Base-by-base conservation (phyloP, 2,797 vertebrate species). In the Bucorvus abyssinicus region DNA sequence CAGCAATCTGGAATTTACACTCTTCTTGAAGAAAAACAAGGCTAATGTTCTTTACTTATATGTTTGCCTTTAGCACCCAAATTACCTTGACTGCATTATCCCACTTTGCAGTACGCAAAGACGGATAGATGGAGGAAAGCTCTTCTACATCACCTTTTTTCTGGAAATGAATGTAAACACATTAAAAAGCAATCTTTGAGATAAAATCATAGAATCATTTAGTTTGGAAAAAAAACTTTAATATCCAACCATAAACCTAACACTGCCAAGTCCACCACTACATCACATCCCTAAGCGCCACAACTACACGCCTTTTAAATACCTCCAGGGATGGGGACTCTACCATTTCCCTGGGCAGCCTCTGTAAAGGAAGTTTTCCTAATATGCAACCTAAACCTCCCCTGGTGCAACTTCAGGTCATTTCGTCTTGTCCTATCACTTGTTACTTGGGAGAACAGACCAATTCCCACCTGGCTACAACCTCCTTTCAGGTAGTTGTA, bases 151-250 rank as follows among this genome's bases (percentile, higher is more conserved):
- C 12, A 21, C 9, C 22, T 57, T 57, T 89, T 71, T 30, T 19
- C 34, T 67, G 21, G 30, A 65, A 40, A 77, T 56, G 18, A 49
- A 77, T 14, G 3, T 23, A 74, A 90, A 29, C 60, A 47, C 18
- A 84, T 76, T 79, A 82, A 89, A 89, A 60, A 73, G 7, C 12
- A 94, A 65, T 79, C 47, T 27, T 59, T 61, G 7, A 95, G 64
- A 91, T 1, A 61, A 44, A 78, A 47, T 21, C 61, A 87, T 5
- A 67, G 22, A 88, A 91, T n/a, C 7, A 44, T 21, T 65, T 26
- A 40, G 16, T 24, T 22, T 55, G n/a, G 36, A 40, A 65, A 84
- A 93, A 55, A 53, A 70, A 8, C 21, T 75, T 86, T 50, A 84
- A 29, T 30, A 65, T 68, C n/a, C 19, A 80, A 61, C 4, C 12